Percentiles rank a stretch among this genome's conserved stretches.
Evolutionary conservation across 2,113 vertebrate species (phyloP).

Genomic region (Brachypteracias leptosomus): DNA sequence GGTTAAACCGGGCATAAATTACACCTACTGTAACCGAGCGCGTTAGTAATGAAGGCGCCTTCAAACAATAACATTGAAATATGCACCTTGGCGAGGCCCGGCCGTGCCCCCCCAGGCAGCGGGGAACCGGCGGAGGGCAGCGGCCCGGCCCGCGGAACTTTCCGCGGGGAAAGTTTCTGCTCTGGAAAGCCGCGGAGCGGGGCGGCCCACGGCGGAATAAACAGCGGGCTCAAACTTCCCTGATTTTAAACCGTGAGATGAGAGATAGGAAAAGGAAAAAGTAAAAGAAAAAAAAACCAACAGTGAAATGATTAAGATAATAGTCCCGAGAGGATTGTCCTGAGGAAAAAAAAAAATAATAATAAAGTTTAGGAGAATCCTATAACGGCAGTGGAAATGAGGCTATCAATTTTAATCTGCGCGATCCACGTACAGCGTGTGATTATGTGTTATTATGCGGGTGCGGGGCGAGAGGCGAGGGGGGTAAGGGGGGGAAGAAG

Average conservation of each 20-base stretch:
- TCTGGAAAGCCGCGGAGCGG: too few species aligned
- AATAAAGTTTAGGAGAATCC: not conserved
- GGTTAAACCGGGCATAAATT: not conserved
- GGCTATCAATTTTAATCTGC: not conserved
- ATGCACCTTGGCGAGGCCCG: not conserved
- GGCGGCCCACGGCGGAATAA: too few species aligned
- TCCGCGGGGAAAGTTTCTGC: not conserved
- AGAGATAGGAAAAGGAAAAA: too few species aligned
- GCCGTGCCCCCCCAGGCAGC: too few species aligned
- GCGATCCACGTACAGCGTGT: not conserved
- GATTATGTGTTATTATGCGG: not conserved
- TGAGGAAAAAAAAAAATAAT: not conserved
- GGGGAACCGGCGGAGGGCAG: too few species aligned
- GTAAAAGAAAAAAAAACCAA: not conserved
- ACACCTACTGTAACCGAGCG: not conserved
- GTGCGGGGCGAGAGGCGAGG: not conserved
- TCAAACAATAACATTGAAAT: not conserved
- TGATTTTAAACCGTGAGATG: too few species aligned
- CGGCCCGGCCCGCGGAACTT: not conserved
- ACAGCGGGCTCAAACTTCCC: too few species aligned
- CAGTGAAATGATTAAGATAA: not conserved
- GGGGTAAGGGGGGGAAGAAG: not conserved
- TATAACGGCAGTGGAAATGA: not conserved
- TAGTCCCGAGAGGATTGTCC: not conserved
- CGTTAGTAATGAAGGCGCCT: not conserved